Conservation (phyloP, 2,888 invertebrate species). For the Hymenopus coronatus region DNA sequence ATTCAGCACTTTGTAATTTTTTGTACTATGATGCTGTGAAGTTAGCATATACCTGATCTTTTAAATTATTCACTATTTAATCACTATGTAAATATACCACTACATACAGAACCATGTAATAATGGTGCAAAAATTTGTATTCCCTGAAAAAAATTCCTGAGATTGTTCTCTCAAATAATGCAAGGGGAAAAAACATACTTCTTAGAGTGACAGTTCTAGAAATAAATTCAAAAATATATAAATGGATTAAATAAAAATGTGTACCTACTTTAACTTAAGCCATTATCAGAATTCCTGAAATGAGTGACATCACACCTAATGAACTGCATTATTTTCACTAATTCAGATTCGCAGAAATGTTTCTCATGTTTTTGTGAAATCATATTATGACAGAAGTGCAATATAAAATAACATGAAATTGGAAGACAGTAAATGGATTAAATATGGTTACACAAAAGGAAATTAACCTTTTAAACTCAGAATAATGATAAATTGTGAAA, state of each 20-base stretch:
- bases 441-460: background rate
- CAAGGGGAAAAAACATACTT: conserved; percentile 3
- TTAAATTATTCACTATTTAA: background rate
- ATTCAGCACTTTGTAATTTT: background rate
- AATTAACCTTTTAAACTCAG: background rate
- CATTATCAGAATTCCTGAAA: background rate
- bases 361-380: too few relatives aligned
- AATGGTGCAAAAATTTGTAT: conserved; percentile 11
- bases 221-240: background rate
- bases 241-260: background rate
- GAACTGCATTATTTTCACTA: background rate
- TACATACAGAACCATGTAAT: background rate
- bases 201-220: background rate
- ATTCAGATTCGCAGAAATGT: background rate
- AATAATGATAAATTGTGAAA: background rate
- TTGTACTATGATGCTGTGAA: background rate
- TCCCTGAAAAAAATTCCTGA: conserved; percentile 31
- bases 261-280: background rate
- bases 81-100: conserved; percentile 3
- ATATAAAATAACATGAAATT: too few relatives aligned
- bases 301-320: background rate
- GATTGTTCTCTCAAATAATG: conserved; percentile 21
- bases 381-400: too few relatives aligned
- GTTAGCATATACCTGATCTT: background rate
- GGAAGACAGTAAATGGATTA: too few relatives aligned